These are phyloP conservation scores for Orientallactaga sibirica DNA, from an alignment of 2,797 vertebrate genomes.

Conservation along the genomic window DNA sequence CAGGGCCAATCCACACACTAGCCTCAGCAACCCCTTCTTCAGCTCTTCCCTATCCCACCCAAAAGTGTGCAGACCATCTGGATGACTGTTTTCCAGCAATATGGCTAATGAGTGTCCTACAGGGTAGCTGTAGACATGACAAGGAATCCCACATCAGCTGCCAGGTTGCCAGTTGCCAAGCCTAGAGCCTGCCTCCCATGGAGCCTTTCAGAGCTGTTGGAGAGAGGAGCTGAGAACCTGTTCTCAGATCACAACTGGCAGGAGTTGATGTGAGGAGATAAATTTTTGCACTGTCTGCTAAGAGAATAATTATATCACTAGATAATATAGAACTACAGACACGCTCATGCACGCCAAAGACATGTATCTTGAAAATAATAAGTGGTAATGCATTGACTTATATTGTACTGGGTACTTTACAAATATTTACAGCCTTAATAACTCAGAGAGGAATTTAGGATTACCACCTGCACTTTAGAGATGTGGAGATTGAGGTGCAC, in stretches of 20 bases:
- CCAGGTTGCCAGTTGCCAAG: constrained; percentile 32
- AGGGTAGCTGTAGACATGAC: not conserved
- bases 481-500: not conserved
- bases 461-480: not conserved
- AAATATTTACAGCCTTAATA: not conserved
- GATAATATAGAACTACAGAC: not conserved
- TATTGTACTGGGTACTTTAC: not conserved
- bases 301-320: not conserved
- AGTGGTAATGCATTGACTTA: no score
- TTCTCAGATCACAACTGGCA: not conserved
- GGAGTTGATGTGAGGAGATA: not conserved
- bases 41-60: not conserved
- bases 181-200: not conserved
- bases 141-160: not conserved
- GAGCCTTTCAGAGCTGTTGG: not conserved
- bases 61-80: not conserved
- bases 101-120: not conserved
- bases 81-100: constrained; percentile 14
- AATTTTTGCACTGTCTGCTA: not conserved
- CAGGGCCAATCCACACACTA: not conserved
- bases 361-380: not conserved
- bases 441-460: not conserved
- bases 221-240: not conserved
- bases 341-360: not conserved
- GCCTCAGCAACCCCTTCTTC: not conserved